Evolutionary conservation across 2,888 invertebrate genomes (phyloP), one percentile per base, ranked within the genome.

Genomic region (Netelia virgata): DNA sequence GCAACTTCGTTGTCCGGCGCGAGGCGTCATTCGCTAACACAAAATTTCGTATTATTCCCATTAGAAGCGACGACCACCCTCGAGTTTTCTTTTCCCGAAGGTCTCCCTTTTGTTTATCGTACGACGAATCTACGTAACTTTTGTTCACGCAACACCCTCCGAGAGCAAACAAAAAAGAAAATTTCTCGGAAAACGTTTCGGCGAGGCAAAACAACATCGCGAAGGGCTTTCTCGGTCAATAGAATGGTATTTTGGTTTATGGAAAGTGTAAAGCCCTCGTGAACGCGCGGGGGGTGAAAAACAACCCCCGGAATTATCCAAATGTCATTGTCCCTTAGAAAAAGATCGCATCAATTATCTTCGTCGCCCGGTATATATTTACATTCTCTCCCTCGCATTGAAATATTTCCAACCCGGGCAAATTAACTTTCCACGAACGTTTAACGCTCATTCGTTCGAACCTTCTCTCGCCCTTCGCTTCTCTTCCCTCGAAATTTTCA

Each of bases 1-100:
- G 55, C 68, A 28, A 80, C 72, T 80, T 80, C 20, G 20, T 6
- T 41, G 20, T 70, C 64, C 43, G 41, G 14, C 41, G 63, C 28
- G 64, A 61, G 57, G 41, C 59, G 53, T 80, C 53, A 70, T 75
- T 75, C 41, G 41, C 14, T 18, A 10, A 11, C 11, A 20, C 28
- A 53, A 53, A 53, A 59, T 14, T 50, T 28, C n/a, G 0, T 69
- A 53, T 70, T 61, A 47, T 61, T 69, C 69, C 5, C 28, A 28
- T 28, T 50, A 2, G n/a, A 50, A 50, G 14, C n/a, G 11, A n/a
- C 10, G 5, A 50, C n/a, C 50, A n/a, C 50, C 11, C 3, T 50
- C 11, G 50, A n/a, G 11, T n/a, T n/a, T 50, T 50, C 50, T 50
- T n/a, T 43, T 47, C 43, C 66, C 3, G 28, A 28, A 28, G 5